Percentiles rank a stretch among this genome's conserved stretches.
Conservation (phyloP, 2,797 vertebrate genomes). For the Leptodactylus fallax region DNA sequence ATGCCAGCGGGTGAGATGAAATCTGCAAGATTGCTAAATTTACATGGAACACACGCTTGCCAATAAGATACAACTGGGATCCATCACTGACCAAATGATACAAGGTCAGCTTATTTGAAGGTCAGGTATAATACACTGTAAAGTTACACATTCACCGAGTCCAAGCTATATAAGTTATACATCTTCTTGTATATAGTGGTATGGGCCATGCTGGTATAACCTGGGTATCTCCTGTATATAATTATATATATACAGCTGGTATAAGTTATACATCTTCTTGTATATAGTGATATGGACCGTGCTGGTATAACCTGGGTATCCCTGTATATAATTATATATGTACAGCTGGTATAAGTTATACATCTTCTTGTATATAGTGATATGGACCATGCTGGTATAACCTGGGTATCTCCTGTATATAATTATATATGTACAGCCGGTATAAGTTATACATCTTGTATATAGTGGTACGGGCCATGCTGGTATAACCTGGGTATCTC, state of each 20-base stretch:
- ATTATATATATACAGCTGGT: not conserved
- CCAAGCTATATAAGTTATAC: not conserved
- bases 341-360: too few species aligned
- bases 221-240: not conserved
- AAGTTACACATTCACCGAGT: not conserved
- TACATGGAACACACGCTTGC: slow-evolving; percentile 1
- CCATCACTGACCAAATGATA: slow-evolving; percentile 53
- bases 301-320: too few species aligned
- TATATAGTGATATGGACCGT: too few species aligned
- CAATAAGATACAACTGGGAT: slow-evolving; percentile 35
- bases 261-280: not conserved
- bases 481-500: too few species aligned
- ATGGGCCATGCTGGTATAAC: not conserved
- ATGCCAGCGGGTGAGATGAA: not conserved
- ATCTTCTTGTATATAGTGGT: not conserved
- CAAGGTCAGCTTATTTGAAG: slow-evolving; percentile 51
- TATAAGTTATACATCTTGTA: too few species aligned
- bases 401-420: too few species aligned
- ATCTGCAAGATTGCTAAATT: slow-evolving; percentile 38
- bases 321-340: too few species aligned
- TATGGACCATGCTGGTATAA: too few species aligned
- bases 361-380: too few species aligned
- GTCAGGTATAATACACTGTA: slow-evolving; percentile 9
- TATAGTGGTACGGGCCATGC: too few species aligned
- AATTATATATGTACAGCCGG: too few species aligned